These are phyloP conservation scores for Chiloscyllium punctatum DNA, from an alignment of 2,797 vertebrate genomes.

Conservation along the genomic window DNA sequence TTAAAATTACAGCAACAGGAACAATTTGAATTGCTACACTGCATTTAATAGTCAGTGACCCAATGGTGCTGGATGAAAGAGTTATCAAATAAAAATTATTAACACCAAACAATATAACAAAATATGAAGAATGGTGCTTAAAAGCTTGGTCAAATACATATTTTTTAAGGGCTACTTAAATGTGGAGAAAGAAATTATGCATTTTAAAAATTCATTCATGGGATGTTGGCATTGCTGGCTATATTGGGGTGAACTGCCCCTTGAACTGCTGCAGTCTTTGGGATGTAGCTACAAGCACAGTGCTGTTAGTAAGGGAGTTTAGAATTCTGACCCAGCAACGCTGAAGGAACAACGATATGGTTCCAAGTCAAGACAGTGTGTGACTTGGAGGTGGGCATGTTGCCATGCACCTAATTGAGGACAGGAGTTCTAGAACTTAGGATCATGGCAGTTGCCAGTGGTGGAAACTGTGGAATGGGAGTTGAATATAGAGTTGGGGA, in stretches of 20 bases:
- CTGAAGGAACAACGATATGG: too few species aligned
- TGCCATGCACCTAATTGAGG: too few species aligned
- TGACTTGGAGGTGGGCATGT: too few species aligned
- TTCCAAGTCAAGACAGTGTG: too few species aligned
- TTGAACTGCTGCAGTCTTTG: too few species aligned
- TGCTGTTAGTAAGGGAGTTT: neutral
- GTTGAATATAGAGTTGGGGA: neutral
- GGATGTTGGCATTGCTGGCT: too few species aligned
- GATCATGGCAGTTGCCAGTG: too few species aligned
- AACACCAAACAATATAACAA: neutral
- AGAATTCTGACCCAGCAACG: too few species aligned
- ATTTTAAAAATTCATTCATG: too few species aligned
- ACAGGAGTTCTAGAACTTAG: too few species aligned
- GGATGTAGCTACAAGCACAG: too few species aligned
- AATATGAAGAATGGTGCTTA: neutral
- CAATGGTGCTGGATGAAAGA: neutral
- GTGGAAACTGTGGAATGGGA: neutral
- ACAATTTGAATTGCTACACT: neutral
- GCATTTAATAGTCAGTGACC: neutral
- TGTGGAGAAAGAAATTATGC: neutral
- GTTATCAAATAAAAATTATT: neutral
- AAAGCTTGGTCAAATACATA: neutral
- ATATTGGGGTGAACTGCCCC: too few species aligned
- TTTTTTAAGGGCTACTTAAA: neutral
- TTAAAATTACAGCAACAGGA: neutral